A percentile compares a stretch with the other conserved stretches of the same genome.
These are phyloP conservation scores for Coregonus clupeaformis DNA, from an alignment of 2,113 vertebrate genomes.

Conservation along the genomic window DNA sequence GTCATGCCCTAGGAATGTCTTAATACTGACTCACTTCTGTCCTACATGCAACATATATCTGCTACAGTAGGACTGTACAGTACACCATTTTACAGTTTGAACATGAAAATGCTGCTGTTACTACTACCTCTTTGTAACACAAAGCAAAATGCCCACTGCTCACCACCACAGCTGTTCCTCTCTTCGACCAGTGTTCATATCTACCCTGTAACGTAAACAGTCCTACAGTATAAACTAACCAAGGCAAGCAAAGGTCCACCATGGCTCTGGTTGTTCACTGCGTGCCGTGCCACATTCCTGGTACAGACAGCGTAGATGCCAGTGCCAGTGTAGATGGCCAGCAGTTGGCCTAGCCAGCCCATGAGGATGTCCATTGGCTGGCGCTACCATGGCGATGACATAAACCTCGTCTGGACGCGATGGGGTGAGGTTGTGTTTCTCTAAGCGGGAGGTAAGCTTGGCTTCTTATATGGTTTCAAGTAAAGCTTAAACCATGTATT, in stretches of 20 bases:
- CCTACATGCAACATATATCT: constrained; percentile 7
- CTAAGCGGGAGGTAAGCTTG: too few species aligned
- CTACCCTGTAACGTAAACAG: constrained; percentile 24
- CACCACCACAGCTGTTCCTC: constrained; percentile 25
- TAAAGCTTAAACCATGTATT: too few species aligned
- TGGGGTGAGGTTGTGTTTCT: too few species aligned
- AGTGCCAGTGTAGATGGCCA: not conserved
- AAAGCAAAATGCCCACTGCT: not conserved
- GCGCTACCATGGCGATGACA: constrained; percentile 14
- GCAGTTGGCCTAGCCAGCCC: not conserved
- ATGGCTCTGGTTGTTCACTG: too few species aligned
- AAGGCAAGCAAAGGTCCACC: too few species aligned
- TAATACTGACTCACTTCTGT: constrained; percentile 3
- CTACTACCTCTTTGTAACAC: not conserved
- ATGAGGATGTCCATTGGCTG: constrained; percentile 6
- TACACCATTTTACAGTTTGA: constrained; percentile 17
- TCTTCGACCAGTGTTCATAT: constrained; percentile 33
- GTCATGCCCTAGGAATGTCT: not conserved
- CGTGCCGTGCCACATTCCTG: not conserved
- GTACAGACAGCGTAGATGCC: not conserved
- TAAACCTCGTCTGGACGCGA: too few species aligned
- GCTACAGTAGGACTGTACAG: not conserved
- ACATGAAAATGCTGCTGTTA: not conserved
- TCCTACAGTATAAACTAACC: too few species aligned
- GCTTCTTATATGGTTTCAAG: too few species aligned